Conservation (phyloP, 2,888 invertebrate genomes). For the Noctua janthina region DNA sequence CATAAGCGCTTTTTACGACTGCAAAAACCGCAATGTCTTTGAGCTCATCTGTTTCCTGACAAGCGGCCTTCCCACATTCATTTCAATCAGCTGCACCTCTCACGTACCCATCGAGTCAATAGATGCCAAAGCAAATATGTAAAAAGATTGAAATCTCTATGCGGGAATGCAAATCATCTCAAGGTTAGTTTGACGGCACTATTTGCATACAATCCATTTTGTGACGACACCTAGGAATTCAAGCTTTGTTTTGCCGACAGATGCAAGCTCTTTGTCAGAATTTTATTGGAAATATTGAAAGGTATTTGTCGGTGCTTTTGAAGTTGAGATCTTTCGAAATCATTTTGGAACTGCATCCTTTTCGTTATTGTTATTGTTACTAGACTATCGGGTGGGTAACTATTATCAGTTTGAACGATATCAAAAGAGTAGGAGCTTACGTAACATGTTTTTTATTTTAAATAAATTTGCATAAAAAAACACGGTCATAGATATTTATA, state of each 20-base stretch:
- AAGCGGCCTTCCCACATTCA: slow-evolving; percentile 48
- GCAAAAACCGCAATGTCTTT: slow-evolving; percentile 53
- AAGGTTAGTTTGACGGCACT: slow-evolving; percentile 72
- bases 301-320: slow-evolving; percentile 8
- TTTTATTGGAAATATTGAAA: slow-evolving; percentile 24
- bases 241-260: slow-evolving; percentile 51
- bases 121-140: slow-evolving; percentile 71
- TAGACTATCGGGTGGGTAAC: not conserved
- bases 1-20: slow-evolving; percentile 31
- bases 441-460: slow-evolving; percentile 23
- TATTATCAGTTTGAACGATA: not conserved
- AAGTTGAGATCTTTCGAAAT: not conserved
- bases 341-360: not conserved
- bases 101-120: slow-evolving; percentile 64
- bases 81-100: slow-evolving; percentile 58
- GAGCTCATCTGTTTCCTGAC: slow-evolving; percentile 49
- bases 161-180: slow-evolving; percentile 78
- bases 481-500: slow-evolving; percentile 6
- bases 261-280: slow-evolving; percentile 33
- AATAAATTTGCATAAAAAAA: slow-evolving; percentile 51
- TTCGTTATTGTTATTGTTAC: not conserved
- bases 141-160: slow-evolving; percentile 72
- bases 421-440: slow-evolving; percentile 16
- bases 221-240: slow-evolving; percentile 74
- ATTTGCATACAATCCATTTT: slow-evolving; percentile 85